Conservation (phyloP, 2,888 invertebrate genomes). For the Tipula lateralis region DNA sequence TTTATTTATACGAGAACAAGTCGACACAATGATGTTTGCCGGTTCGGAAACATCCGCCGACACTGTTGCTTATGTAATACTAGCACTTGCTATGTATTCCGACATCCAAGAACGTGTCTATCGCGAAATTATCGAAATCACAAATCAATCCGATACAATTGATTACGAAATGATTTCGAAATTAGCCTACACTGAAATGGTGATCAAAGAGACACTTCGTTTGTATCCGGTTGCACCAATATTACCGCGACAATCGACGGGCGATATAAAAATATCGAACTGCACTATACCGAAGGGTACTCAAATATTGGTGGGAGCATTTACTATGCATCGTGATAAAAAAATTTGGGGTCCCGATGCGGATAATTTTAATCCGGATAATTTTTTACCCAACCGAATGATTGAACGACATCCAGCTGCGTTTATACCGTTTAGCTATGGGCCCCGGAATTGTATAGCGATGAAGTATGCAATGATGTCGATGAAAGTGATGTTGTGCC, state of each 20-base stretch:
- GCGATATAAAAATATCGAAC: conserved; percentile 35
- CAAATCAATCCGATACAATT: conserved; percentile 38
- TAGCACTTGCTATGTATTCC: conserved; percentile 44
- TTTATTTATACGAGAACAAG: neutral
- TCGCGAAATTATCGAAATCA: conserved; percentile 30
- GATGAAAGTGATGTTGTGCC: conserved; percentile 42
- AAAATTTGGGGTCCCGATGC: conserved; percentile 46
- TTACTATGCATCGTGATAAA: conserved; percentile 44
- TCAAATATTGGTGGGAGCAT: conserved; percentile 44
- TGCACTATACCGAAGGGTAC: conserved; percentile 41
- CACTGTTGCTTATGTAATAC: conserved; percentile 40
- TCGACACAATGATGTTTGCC: conserved; percentile 2
- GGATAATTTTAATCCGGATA: conserved; percentile 44
- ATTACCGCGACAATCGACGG: conserved; percentile 40
- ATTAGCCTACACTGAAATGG: conserved; percentile 44
- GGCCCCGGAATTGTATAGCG: conserved; percentile 46
- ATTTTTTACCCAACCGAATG: conserved; percentile 44
- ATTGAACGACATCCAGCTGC: conserved; percentile 44
- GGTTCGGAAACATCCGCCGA: conserved; percentile 43
- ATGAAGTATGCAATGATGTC: conserved; percentile 44
- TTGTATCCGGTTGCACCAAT: conserved; percentile 44
- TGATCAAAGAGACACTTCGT: conserved; percentile 45
- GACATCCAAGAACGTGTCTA: conserved; percentile 38
- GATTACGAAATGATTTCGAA: conserved; percentile 41
- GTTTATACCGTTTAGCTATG: conserved; percentile 46